Percentiles rank a stretch among this genome's conserved stretches.
These are phyloP conservation scores for Micromesistius poutassou DNA, from an alignment of 2,797 vertebrate genomes.

Conservation along the genomic window DNA sequence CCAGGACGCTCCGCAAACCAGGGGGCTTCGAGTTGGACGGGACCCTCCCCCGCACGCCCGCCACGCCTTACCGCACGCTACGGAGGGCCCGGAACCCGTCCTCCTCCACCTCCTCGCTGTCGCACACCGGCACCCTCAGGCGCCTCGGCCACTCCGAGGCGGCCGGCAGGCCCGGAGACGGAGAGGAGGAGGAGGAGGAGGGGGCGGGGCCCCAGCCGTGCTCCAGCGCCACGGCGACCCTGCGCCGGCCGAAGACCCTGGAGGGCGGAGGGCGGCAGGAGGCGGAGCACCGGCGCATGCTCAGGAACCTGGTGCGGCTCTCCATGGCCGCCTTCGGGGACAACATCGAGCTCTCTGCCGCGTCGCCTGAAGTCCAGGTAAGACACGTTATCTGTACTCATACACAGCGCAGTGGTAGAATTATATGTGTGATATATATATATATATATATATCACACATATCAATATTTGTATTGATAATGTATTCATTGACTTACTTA, in stretches of 20 bases:
- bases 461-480: too few relatives aligned
- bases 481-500: background rate
- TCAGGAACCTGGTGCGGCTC: slow-evolving; percentile 86
- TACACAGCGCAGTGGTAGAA: background rate
- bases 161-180: slow-evolving; percentile 21
- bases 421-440: background rate
- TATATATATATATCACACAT: too few relatives aligned
- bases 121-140: slow-evolving; percentile 60
- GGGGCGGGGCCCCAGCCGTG: slow-evolving; percentile 2
- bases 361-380: slow-evolving; percentile 93
- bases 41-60: slow-evolving; percentile 53
- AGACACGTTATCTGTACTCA: slow-evolving; percentile 23
- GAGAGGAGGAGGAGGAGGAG: slow-evolving; percentile 16
- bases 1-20: slow-evolving; percentile 68
- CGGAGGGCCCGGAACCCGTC: slow-evolving; percentile 69
- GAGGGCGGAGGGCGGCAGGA: slow-evolving; percentile 53
- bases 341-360: slow-evolving; percentile 79
- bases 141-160: slow-evolving; percentile 48
- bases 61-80: slow-evolving; percentile 57
- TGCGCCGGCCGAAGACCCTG: slow-evolving; percentile 68
- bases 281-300: slow-evolving; percentile 79
- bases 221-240: slow-evolving; percentile 53
- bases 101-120: slow-evolving; percentile 62
- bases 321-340: slow-evolving; percentile 91
- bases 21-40: slow-evolving; percentile 66